Evolutionary conservation across 2,113 vertebrate species (phyloP), one percentile per base, ranked within the genome.

Genomic region (Vulpes vulpes): DNA sequence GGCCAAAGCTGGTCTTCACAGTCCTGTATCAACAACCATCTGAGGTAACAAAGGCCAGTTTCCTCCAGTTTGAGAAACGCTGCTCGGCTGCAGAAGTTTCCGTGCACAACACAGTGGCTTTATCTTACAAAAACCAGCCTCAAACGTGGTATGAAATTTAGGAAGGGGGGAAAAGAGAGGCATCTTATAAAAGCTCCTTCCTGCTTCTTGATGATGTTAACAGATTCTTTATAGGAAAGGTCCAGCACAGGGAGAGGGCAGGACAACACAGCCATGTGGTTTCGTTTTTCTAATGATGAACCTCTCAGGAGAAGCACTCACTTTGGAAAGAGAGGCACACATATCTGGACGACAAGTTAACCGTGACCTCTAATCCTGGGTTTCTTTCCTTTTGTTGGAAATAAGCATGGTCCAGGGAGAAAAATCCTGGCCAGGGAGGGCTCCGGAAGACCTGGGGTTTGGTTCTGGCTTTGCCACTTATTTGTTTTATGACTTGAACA

Each of bases 191-290:
- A 80, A 65, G 90, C 10, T 69, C 55, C 62, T 86, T 85, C 65
- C 91, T 57, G 81, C 82, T 95, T 93, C 89, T 32, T 83, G 79
- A 88, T 64, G 85, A 76, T 67, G 57, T 55, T 79, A 82, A 73
- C 95, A 97, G 94, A 82, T n/a, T 11, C 23, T 90, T 30, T 17
- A 15, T 92, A 83, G 38, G 38, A 27, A 87, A 81, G 30, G 69
- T 20, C 30, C 73, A 9, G 25, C 71, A 80, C 73, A 65, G 35
- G 85, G 57, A 19, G 25, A 76, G 3, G 27, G 55, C 76, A 38
- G 84, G 57, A 57, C 30, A 76, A 76, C 9, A 4, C 5, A 27
- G 51, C 65, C 73, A 89, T 64, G 43, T 80, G 73, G 86, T 93
- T 97, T 97, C 9, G 0, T 85, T 93, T 93, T 82, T 83, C 88